Conservation (phyloP, 2,113 vertebrate genomes). For the Sciurus niger region DNA sequence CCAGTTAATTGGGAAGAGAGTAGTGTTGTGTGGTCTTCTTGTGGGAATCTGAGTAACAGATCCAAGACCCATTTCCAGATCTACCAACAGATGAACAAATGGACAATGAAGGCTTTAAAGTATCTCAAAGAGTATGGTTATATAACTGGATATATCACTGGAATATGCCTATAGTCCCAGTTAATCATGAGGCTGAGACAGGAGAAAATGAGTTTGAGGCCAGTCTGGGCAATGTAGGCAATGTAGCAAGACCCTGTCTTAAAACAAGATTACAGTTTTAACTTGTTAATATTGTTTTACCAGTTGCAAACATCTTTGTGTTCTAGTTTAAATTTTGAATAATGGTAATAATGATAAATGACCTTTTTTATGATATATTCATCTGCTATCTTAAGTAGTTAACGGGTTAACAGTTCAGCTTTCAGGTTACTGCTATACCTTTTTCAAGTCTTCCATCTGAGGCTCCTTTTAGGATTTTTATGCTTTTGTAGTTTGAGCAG, state of each 20-base stretch:
- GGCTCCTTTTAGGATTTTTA: neutral
- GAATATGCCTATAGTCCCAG: neutral
- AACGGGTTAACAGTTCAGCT: neutral
- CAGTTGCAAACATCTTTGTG: neutral
- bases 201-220: neutral
- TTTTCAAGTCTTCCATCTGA: neutral
- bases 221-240: neutral
- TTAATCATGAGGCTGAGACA: neutral
- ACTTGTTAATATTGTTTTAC: neutral
- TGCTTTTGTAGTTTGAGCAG: neutral
- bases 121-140: neutral
- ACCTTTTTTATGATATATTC: neutral
- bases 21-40: neutral
- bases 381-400: neutral
- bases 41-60: neutral
- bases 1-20: neutral
- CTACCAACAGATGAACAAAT: neutral
- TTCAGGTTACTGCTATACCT: neutral
- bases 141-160: neutral
- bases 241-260: too few relatives aligned
- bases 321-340: constrained; percentile 20
- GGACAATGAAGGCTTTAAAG: neutral
- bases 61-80: neutral
- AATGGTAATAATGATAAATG: neutral
- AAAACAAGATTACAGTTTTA: neutral